Evolutionary conservation across 2,797 vertebrate species (phyloP).

Genomic region (Halcyon chelicuti): DNA sequence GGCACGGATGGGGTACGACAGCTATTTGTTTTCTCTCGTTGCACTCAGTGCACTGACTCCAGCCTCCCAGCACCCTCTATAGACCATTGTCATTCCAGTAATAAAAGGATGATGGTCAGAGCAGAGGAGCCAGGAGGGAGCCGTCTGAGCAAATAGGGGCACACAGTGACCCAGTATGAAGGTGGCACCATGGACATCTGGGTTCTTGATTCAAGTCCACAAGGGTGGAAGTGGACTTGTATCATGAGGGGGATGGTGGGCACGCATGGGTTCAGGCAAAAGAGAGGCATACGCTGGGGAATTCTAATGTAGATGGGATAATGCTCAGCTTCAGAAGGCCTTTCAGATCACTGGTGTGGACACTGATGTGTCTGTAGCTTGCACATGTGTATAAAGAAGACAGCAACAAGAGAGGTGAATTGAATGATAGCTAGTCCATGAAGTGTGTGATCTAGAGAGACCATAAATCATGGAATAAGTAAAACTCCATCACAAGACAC

Average conservation of each 20-base stretch:
- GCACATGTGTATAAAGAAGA: neutral
- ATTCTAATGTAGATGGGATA: neutral
- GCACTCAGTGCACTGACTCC: neutral
- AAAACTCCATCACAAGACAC: neutral
- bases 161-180: accelerated
- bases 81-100: neutral
- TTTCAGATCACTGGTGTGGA: neutral
- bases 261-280: neutral
- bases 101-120: neutral
- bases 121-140: accelerated
- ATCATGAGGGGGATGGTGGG: too few relatives aligned
- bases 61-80: neutral
- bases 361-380: neutral
- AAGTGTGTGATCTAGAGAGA: neutral
- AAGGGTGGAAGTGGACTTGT: neutral
- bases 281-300: neutral
- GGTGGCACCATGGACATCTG: neutral
- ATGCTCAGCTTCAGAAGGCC: neutral
- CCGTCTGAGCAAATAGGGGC: neutral
- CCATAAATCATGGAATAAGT: neutral
- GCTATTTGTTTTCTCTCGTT: neutral
- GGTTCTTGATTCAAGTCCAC: neutral
- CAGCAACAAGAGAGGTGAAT: neutral
- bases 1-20: accelerated
- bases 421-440: neutral